Evolutionary conservation across 1,140 invertebrate genomes (phyloP).

Genomic region (Sinella curviseta): DNA sequence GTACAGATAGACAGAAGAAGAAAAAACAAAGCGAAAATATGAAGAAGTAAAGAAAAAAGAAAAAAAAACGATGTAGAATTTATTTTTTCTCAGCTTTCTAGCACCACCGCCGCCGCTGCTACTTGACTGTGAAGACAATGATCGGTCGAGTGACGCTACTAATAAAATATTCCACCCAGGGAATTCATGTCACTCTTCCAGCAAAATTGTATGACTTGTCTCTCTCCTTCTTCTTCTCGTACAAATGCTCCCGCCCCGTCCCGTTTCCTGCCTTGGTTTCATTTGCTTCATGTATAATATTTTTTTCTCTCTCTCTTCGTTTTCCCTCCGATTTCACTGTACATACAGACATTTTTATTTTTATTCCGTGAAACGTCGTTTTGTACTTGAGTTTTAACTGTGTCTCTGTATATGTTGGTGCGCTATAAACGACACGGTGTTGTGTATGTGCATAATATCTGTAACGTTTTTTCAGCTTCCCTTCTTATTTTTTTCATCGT

Average conservation of each 20-base stretch:
- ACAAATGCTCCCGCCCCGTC: constrained; percentile 7
- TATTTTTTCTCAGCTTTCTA: neutral
- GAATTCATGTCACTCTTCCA: constrained; percentile 21
- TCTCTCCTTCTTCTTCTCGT: too few relatives aligned
- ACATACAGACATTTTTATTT: neutral
- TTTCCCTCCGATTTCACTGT: neutral
- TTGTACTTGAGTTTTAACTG: too few relatives aligned
- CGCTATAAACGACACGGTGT: too few relatives aligned
- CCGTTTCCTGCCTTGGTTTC: constrained; percentile 19
- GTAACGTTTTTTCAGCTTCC: neutral
- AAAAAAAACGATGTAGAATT: neutral
- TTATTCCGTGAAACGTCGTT: too few relatives aligned
- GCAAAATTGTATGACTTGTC: constrained; percentile 26
- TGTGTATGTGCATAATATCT: neutral
- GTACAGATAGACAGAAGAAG: neutral
- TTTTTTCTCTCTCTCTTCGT: neutral
- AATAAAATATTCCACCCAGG: constrained; percentile 27
- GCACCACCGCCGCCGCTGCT: neutral
- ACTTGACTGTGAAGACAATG: constrained; percentile 22
- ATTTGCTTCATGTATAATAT: constrained; percentile 10
- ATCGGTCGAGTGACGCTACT: constrained; percentile 23
- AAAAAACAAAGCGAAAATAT: neutral
- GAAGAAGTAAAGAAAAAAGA: neutral
- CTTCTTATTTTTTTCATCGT: neutral
- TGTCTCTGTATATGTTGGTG: too few relatives aligned